Base-by-base conservation (phyloP, 2,113 vertebrate species). In the Henicopernis longicauda region DNA sequence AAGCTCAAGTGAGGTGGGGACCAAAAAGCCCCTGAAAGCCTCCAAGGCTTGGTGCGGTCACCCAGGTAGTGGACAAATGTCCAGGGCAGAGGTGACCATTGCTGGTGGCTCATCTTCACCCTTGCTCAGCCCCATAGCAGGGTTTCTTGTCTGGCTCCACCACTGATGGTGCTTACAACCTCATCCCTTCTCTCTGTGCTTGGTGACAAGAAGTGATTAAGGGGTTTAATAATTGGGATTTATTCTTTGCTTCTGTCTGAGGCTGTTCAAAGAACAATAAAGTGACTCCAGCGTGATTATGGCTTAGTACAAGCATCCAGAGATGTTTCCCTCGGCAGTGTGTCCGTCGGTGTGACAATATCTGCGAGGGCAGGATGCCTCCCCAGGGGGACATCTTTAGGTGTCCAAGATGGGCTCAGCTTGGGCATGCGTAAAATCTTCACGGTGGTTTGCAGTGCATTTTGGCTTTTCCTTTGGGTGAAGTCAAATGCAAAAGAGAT, bases 301-400 rank as follows among this genome's bases (percentile, higher is more conserved):
- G 36, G 55, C 31, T 62, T 9, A 9, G 59, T 42, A 36, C 11
- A n/a, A 70, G 9, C 11, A 6, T 2, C 73, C 62, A 21, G 78
- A 65, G 59, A 38, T 16, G 32, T 38, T 84, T 26, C 29, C 63
- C 31, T 12, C 22, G 59, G 80, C 79, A 72, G 63, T 4, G 2
- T 4, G 1, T 52, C 73, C 0, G 0, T 44, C 2, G 11, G 25
- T 20, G 25, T 29, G 42, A 9, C 50, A 11, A 55, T 15, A 42
- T 15, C 57, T 31, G 18, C 0, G 2, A 66, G 50, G 42, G 25
- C 83, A 90, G 62, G n/a, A 32, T 3, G 1, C 0, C 2, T 25
- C 19, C 61, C 34, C 4, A 2, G 12, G 29, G n/a, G 44, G 7
- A 31, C 45, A 2, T 29, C 52, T 57, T 36, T 13, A 29, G 32